phyloP scores from a whole-genome alignment of 2,797 vertebrate species.

The Gallirallus australis region DNA sequence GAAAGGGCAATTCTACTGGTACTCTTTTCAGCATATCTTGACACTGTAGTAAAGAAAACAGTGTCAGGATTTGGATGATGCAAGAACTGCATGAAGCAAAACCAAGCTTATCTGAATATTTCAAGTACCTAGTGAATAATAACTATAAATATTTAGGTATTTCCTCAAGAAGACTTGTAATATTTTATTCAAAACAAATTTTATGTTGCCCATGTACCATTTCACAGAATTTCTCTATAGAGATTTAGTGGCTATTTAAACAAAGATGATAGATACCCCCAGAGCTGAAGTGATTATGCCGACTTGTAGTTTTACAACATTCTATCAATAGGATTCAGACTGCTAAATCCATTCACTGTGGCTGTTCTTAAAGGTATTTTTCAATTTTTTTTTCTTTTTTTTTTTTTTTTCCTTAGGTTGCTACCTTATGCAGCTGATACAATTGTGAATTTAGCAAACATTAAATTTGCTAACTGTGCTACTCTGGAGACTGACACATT shows the following conservation, averaged over 20 bases:
- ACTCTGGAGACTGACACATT: not conserved
- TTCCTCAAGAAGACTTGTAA: not conserved
- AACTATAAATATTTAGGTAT: constrained; percentile 24
- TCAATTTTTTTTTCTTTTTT: not conserved
- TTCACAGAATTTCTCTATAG: not conserved
- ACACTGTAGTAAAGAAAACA: not conserved
- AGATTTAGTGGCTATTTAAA: constrained; percentile 17
- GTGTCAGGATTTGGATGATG: not conserved
- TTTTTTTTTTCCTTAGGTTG: not conserved
- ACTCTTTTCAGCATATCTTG: not conserved
- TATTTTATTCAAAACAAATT: constrained; percentile 3
- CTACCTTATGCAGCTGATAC: not conserved
- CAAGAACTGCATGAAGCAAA: not conserved
- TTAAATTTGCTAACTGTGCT: not conserved
- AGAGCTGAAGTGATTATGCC: not conserved
- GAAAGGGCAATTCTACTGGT: not conserved
- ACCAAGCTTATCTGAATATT: not conserved
- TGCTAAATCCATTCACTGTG: not conserved
- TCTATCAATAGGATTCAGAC: not conserved
- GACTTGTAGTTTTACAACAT: not conserved
- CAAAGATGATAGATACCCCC: not conserved
- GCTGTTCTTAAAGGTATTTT: not conserved
- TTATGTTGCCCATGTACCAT: not conserved
- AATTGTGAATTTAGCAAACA: not conserved
- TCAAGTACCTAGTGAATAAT: not conserved